These are phyloP conservation scores for Natrix natrix DNA, from an alignment of 2,797 vertebrate genomes.

Conservation along the genomic window DNA sequence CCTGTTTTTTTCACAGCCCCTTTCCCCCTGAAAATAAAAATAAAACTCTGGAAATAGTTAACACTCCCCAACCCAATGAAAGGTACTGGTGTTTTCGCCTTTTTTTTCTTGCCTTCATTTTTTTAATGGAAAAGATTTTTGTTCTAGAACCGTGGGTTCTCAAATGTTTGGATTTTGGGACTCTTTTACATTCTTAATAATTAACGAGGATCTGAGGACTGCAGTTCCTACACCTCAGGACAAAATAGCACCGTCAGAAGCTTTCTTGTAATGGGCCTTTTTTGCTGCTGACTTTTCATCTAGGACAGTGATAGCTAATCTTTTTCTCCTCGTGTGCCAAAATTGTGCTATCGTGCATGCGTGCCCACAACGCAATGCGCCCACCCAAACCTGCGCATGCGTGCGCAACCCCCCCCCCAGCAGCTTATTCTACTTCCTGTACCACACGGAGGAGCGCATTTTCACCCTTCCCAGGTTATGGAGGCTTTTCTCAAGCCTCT, in stretches of 20 bases:
- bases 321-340: no score
- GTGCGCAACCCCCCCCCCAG: no score
- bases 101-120: neutral
- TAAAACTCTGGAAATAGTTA: neutral
- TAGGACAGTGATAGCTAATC: no score
- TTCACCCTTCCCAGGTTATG: no score
- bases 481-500: no score
- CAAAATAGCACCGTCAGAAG: neutral
- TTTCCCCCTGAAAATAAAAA: neutral
- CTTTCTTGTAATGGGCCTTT: neutral
- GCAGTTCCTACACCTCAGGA: neutral
- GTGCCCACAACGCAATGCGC: no score
- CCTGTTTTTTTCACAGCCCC: neutral
- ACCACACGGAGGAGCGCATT: no score
- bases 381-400: no score
- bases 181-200: neutral
- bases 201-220: neutral
- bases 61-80: neutral
- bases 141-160: neutral
- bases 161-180: neutral
- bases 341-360: no score
- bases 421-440: no score
- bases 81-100: neutral
- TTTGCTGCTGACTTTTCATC: neutral
- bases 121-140: neutral